Conservation (phyloP, 53 echinoderm and acorn worm species). For the Arbacia lixula region DNA sequence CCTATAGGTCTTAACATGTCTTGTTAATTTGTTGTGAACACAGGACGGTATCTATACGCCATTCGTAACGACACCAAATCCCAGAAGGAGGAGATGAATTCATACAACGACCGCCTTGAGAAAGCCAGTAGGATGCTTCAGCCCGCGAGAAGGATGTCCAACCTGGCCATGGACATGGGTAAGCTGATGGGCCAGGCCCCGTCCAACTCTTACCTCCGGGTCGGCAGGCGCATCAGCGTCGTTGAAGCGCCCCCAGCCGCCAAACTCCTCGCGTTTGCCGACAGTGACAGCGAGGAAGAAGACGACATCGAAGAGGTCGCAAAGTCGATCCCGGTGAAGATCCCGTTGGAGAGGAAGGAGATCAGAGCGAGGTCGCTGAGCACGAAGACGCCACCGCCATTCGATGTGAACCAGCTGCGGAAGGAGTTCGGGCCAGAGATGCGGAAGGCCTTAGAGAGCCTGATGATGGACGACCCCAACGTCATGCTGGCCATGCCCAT, state of each 20-base stretch:
- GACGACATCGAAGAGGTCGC: slow-evolving; percentile 40
- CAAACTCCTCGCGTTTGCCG: slow-evolving; percentile 28
- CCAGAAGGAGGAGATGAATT: slow-evolving; percentile 70
- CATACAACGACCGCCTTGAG: slow-evolving; percentile 72
- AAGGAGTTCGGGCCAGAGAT: slow-evolving; percentile 77
- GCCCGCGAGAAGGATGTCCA: slow-evolving; percentile 67
- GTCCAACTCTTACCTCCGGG: slow-evolving; percentile 57
- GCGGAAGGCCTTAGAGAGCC: slow-evolving; percentile 67
- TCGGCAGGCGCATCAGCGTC: slow-evolving; percentile 61
- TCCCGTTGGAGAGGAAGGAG: slow-evolving; percentile 14
- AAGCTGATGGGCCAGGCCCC: slow-evolving; percentile 66
- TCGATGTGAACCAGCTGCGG: slow-evolving; percentile 71
- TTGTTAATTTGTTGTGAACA: not conserved
- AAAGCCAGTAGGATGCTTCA: slow-evolving; percentile 65
- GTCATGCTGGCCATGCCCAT: slow-evolving; percentile 41
- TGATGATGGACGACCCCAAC: slow-evolving; percentile 67
- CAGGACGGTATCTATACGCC: slow-evolving; percentile 79
- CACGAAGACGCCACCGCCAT: slow-evolving; percentile 55
- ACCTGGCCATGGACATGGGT: slow-evolving; percentile 69
- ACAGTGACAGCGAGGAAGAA: slow-evolving; percentile 56
- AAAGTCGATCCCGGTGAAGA: slow-evolving; percentile 52
- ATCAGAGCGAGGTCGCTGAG: not conserved
- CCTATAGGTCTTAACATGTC: not conserved
- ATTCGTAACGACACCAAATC: slow-evolving; percentile 73
- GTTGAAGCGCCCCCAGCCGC: slow-evolving; percentile 43